phyloP scores from a whole-genome alignment of 2,888 invertebrate species.

The Ceraclea dissimilis region DNA sequence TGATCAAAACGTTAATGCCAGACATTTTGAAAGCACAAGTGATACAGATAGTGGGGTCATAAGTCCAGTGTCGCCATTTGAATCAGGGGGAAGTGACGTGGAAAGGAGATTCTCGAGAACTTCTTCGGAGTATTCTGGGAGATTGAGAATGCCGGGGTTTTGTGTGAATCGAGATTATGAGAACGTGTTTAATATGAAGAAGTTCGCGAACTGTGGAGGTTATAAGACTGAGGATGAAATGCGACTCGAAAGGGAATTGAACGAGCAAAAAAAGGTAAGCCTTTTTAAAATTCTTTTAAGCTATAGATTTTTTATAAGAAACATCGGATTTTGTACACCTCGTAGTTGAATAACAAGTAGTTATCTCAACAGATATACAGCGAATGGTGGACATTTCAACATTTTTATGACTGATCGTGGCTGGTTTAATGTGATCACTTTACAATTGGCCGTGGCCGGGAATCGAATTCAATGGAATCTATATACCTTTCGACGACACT shows the following conservation, averaged over 20 bases:
- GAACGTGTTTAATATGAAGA: conserved; percentile 4
- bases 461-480: no score
- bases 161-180: conserved; percentile 7
- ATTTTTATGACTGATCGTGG: no score
- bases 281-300: background rate
- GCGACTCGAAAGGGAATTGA: conserved; percentile 1
- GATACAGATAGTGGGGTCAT: conserved; percentile 59
- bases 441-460: no score
- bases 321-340: no score
- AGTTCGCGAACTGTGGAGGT: background rate
- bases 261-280: conserved; percentile 18
- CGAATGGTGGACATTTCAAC: no score
- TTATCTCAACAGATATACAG: no score
- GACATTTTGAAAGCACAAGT: conserved; percentile 43
- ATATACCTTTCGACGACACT: no score
- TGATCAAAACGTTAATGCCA: background rate
- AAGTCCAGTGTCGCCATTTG: conserved; percentile 55
- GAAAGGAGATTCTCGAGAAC: conserved; percentile 16
- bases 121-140: conserved; percentile 10
- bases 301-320: no score
- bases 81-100: conserved; percentile 27
- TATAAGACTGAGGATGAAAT: background rate
- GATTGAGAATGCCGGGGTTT: conserved; percentile 9
- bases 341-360: no score
- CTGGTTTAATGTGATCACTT: no score